These are phyloP conservation scores for Indicator maculatus DNA, from an alignment of 2,113 vertebrate genomes.

Conservation along the genomic window DNA sequence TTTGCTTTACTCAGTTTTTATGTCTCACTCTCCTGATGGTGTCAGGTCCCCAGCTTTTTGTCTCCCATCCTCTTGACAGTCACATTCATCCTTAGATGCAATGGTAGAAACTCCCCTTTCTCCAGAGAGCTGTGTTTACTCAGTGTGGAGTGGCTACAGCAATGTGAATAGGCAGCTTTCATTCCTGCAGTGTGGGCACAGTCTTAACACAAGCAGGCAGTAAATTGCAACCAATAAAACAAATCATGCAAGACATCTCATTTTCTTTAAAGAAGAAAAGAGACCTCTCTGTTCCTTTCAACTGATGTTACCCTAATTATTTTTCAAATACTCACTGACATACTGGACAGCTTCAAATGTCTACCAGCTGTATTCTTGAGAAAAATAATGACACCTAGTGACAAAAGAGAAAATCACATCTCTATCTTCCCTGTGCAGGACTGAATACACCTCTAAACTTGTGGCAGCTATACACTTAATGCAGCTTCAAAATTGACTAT, in stretches of 20 bases:
- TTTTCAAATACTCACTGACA: background rate
- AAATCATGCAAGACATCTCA: background rate
- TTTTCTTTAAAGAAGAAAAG: background rate
- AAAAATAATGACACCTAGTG: constrained; percentile 77
- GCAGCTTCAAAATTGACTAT: background rate
- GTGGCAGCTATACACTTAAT: background rate
- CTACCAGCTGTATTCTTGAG: background rate
- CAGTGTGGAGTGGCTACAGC: background rate
- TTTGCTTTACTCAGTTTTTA: background rate
- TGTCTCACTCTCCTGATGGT: background rate
- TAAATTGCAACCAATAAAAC: background rate
- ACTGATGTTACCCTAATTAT: background rate
- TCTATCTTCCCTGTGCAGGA: background rate
- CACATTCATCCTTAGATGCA: background rate
- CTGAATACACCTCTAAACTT: background rate
- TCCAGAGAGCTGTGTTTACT: background rate
- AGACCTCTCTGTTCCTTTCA: background rate
- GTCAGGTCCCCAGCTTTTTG: background rate
- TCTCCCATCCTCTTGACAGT: background rate
- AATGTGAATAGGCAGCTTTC: background rate
- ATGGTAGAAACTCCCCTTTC: background rate
- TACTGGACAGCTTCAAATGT: background rate
- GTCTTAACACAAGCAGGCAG: background rate
- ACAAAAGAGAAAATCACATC: constrained; percentile 61
- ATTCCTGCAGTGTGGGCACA: rapidly evolving